Evolutionary conservation across 1,140 invertebrate species (phyloP), one percentile per base, ranked within the genome.

Genomic region (Lordiphosa mommai): DNA sequence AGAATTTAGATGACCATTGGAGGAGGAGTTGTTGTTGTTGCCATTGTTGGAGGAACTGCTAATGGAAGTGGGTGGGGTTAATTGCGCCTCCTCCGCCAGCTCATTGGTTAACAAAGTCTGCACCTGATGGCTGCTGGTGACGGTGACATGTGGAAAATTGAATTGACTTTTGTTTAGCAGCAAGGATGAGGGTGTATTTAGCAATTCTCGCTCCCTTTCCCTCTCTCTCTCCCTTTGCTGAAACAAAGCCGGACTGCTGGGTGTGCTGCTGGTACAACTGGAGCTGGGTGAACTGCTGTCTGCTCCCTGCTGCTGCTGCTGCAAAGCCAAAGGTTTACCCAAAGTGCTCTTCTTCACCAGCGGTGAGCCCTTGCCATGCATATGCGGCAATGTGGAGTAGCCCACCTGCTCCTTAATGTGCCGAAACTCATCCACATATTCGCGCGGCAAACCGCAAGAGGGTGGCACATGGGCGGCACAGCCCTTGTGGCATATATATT

Each of bases 181-280:
- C 17, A 38, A 32, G 8, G 68, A 9, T 5, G 52, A 55, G 4
- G 63, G 37, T 3, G 57, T 59, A 3, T 71, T 48, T 14, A 60
- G 37, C 30, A 65, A 37, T 33, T 56, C 53, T 7, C 63, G 59
- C 3, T 65, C 73, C 2, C 72, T 51, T 20, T 72, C 90, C 86
- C 79, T 91, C 91, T 59, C 92, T 92, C 86, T 90, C 91, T 59
- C 92, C 92, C 86, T 90, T 3, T 86, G 55, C 12, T 77, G 80
- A 70, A 94, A 91, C 40, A 96, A 91, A 60, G 96, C 96, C 50
- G 97, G 97, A 90, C 96, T 98, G 72, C 96, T 98, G 63, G 97
- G 97, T 55, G 97, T 97, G 58, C 97, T 98, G 88, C 96, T 98
- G 89, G 97, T 98, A 91, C 96, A 98, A 87, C 96, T 98, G 36